Base-by-base conservation (phyloP, 2,113 vertebrate species). In the Lathamus discolor region DNA sequence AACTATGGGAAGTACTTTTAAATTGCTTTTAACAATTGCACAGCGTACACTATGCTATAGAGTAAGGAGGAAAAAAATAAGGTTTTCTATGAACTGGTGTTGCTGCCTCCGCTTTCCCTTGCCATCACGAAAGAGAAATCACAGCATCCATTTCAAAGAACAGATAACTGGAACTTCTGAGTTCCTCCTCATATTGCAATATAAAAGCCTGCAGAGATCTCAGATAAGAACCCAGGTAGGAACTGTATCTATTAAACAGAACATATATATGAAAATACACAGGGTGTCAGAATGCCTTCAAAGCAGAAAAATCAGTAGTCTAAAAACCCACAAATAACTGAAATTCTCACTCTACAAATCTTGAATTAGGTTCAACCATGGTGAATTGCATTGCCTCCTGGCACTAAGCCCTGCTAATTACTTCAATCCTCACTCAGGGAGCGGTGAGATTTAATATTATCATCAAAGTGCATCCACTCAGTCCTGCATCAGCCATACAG, bases 371-470 rank as follows among this genome's bases (percentile, higher is more conserved):
- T 84, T 82, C 12, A 51, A 7, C 52, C n/a, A 33, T 78, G 59
- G 79, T 69, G 81, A 92, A 88, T 86, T 92, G 29, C 52, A 12
- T 49, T 92, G 83, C 74, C 81, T 90, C 79, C 75, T 83, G 91
- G 95, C 86, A 72, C 49, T 68, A 74, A 89, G 62, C 92, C 86
- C 67, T 75, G 74, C 88, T 93, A 95, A 97, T 93, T 96, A 89
- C 59, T 90, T 78, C 96, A 94, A n/a, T 90, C 81, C 68, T 96
- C 83, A 89, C 78, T 90, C 69, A 69, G 85, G 79, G 95, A 97
- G 70, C 82, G 80, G 86, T 81, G 70, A 94, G 88, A 84, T 33
- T 94, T 86, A 90, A 90, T 91, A 84, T 95, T 89, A 74, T 79
- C 68, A 93, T 89, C 86, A 87, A 92, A 95, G 76, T 72, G 89